Evolutionary conservation across 2,888 invertebrate genomes (phyloP).

Genomic region (Pammene fasciana): DNA sequence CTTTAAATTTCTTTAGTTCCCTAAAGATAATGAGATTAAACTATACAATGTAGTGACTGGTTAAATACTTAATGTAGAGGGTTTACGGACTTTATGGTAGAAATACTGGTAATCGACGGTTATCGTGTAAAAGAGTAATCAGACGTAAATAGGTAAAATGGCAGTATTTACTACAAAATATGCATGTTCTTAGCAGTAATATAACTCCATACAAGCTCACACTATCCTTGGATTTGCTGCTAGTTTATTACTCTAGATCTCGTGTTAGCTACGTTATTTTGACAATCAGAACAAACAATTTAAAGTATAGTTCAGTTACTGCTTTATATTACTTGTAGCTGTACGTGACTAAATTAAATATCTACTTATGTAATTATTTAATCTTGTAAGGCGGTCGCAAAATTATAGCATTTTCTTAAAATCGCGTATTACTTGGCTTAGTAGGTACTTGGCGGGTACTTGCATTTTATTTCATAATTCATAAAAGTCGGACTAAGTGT

Average conservation of each 20-base stretch:
- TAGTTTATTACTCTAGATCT: too few relatives aligned
- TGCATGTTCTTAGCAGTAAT: conserved; percentile 2
- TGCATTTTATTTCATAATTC: neutral
- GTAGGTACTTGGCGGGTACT: too few relatives aligned
- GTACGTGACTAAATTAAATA: neutral
- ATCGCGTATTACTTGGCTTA: neutral
- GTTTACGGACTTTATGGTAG: neutral
- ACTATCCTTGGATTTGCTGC: neutral
- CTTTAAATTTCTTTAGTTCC: neutral
- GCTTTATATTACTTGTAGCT: neutral
- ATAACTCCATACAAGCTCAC: neutral
- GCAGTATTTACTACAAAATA: neutral
- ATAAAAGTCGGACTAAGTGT: too few relatives aligned
- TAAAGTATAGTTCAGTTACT: neutral
- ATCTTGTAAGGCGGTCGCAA: conserved; percentile 12
- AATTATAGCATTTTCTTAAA: neutral
- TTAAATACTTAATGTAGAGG: neutral
- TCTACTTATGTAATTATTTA: neutral
- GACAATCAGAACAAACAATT: neutral
- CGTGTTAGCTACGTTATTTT: too few relatives aligned
- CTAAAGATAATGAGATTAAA: neutral
- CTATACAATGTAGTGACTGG: neutral
- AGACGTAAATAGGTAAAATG: conserved; percentile 1
- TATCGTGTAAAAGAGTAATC: conserved; percentile 14
- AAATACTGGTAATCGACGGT: conserved; percentile 10